phyloP scores from a whole-genome alignment of 1,140 invertebrate genomes.

The Brachionus angularis region DNA sequence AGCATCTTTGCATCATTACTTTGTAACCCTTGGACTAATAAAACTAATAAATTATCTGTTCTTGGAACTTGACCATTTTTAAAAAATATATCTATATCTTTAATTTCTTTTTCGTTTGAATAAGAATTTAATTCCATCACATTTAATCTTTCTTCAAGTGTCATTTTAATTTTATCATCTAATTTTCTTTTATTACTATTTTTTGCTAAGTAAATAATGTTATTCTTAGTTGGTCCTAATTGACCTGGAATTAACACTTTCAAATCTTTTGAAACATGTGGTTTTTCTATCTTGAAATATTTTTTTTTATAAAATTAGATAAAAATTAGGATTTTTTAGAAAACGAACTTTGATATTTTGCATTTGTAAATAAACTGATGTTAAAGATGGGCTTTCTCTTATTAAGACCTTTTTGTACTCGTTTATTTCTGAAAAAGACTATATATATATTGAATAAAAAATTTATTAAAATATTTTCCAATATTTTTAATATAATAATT shows the following conservation, averaged over 20 bases:
- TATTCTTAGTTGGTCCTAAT: slow-evolving; percentile 48
- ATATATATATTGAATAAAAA: neutral
- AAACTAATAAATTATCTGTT: slow-evolving; percentile 50
- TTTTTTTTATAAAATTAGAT: neutral
- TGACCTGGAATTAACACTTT: slow-evolving; percentile 51
- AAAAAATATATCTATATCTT: too few relatives aligned
- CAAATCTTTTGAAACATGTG: slow-evolving; percentile 49
- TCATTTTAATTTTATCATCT: slow-evolving; percentile 47
- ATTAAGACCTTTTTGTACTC: slow-evolving; percentile 48
- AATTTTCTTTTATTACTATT: slow-evolving; percentile 45
- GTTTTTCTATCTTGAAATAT: slow-evolving; percentile 47
- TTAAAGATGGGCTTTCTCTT: slow-evolving; percentile 47
- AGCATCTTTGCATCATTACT: slow-evolving; percentile 53
- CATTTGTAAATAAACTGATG: slow-evolving; percentile 44
- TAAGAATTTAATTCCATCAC: slow-evolving; percentile 49
- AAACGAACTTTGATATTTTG: slow-evolving; percentile 45
- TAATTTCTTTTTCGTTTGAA: slow-evolving; percentile 46
- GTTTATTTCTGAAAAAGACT: slow-evolving; percentile 22
- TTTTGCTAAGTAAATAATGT: slow-evolving; percentile 48
- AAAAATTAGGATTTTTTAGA: neutral
- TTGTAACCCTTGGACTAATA: slow-evolving; percentile 53
- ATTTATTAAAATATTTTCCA: neutral
- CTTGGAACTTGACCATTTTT: slow-evolving; percentile 47
- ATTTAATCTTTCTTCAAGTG: slow-evolving; percentile 52
- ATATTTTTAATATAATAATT: neutral